Evolutionary conservation across 2,888 invertebrate species (phyloP).

Genomic region (Chydorus sphaericus): DNA sequence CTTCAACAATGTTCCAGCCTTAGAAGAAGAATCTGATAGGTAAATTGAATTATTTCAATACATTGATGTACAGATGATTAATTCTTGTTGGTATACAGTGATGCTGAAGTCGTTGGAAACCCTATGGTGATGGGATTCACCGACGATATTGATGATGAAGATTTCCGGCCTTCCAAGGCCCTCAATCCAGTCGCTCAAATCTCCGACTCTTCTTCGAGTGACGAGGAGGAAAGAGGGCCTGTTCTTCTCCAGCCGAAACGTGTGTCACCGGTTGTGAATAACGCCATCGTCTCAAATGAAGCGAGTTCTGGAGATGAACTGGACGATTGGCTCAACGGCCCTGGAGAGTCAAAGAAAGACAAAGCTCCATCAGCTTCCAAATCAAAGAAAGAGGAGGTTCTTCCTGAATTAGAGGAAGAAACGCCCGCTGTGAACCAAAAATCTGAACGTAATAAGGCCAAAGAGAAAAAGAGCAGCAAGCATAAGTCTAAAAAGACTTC

Average conservation of each 20-base stretch:
- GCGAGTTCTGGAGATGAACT: not conserved
- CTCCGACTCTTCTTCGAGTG: not conserved
- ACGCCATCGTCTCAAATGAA: not conserved
- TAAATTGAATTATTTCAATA: constrained; percentile 24
- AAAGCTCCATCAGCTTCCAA: constrained; percentile 6
- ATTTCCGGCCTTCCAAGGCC: constrained; percentile 23
- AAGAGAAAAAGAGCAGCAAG: constrained; percentile 1
- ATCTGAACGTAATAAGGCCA: not conserved
- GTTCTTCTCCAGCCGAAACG: not conserved
- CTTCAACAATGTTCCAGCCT: constrained; percentile 29
- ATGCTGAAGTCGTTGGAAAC: constrained; percentile 49
- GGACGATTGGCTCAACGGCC: constrained; percentile 10
- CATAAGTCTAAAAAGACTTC: not conserved
- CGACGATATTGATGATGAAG: constrained; percentile 63
- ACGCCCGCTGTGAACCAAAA: not conserved
- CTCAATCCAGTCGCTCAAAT: constrained; percentile 14
- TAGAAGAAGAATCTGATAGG: constrained; percentile 41
- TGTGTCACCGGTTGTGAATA: constrained; percentile 10
- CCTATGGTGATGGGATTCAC: constrained; percentile 68
- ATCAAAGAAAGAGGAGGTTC: not conserved
- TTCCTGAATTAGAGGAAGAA: not conserved
- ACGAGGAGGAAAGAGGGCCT: not conserved
- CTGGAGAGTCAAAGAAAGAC: constrained; percentile 9
- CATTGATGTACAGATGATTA: constrained; percentile 28
- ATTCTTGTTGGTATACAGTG: constrained; percentile 14